phyloP scores from a whole-genome alignment of 2,888 invertebrate genomes.

The Tenthredo notha region DNA sequence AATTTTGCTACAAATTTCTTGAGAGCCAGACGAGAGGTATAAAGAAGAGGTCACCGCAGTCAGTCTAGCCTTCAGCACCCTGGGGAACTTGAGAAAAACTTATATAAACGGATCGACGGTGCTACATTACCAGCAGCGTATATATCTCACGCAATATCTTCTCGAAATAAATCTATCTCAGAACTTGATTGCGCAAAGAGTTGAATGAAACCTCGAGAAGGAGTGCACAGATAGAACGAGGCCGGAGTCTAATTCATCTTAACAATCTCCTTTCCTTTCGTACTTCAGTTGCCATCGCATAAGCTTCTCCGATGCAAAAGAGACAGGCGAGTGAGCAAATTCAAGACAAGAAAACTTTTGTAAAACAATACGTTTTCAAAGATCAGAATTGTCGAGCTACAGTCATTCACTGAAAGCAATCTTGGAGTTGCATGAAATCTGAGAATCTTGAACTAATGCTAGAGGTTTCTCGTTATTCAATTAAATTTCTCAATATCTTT shows the following conservation, averaged over 20 bases:
- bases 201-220: not conserved
- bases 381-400: not conserved
- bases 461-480: not conserved
- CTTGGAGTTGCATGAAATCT: not conserved
- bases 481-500: constrained; percentile 15
- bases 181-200: constrained; percentile 59
- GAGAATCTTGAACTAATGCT: not conserved
- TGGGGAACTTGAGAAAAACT: not conserved
- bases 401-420: not conserved
- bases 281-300: not conserved
- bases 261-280: constrained; percentile 18
- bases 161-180: constrained; percentile 65
- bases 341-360: not conserved
- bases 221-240: not conserved
- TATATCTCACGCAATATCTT: constrained; percentile 65
- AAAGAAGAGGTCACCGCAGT: not conserved
- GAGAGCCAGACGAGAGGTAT: not conserved
- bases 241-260: not conserved
- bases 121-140: constrained; percentile 58
- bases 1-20: not conserved
- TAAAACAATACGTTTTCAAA: not conserved
- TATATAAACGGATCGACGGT: constrained; percentile 1
- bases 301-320: not conserved
- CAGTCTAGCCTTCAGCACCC: not conserved
- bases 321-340: not conserved